These are phyloP conservation scores for Aleiodes alternator DNA, from an alignment of 2,888 invertebrate genomes.

Conservation along the genomic window DNA sequence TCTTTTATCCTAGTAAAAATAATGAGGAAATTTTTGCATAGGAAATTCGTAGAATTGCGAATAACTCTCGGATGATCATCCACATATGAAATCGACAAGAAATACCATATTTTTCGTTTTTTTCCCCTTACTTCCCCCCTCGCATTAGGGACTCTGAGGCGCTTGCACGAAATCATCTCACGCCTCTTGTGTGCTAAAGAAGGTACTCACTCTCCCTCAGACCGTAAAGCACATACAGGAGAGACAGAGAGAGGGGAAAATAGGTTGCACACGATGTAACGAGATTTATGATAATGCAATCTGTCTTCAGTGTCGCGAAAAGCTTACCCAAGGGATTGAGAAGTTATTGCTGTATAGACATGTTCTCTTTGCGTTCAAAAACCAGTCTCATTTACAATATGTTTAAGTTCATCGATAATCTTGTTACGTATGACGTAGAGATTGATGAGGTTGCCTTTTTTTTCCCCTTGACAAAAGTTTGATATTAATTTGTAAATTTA, in stretches of 20 bases:
- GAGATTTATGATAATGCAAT: constrained; percentile 57
- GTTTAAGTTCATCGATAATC: constrained; percentile 26
- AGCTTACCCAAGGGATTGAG: constrained; percentile 15
- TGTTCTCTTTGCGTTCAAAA: constrained; percentile 1
- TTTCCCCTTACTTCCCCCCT: not conserved
- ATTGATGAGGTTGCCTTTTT: not conserved
- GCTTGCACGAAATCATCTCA: not conserved
- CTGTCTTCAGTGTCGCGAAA: constrained; percentile 49
- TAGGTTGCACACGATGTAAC: constrained; percentile 35
- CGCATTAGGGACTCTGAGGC: not conserved
- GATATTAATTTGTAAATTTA: too few relatives aligned
- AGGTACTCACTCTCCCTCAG: constrained; percentile 21
- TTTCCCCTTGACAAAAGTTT: too few relatives aligned
- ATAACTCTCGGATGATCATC: constrained; percentile 34
- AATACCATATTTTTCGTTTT: not conserved
- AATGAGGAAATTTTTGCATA: constrained; percentile 35
- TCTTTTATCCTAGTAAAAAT: constrained; percentile 15
- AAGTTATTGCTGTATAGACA: constrained; percentile 27
- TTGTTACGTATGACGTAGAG: not conserved
- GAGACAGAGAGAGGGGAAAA: too few relatives aligned
- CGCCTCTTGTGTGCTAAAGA: constrained; percentile 4
- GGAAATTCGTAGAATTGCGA: constrained; percentile 44
- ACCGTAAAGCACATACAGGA: constrained; percentile 27
- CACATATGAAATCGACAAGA: constrained; percentile 4
- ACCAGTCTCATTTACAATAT: not conserved